Percentiles rank a stretch among this genome's conserved stretches.
These are phyloP conservation scores for Drosophila repleta DNA, from an alignment of 1,140 invertebrate species.

Conservation along the genomic window DNA sequence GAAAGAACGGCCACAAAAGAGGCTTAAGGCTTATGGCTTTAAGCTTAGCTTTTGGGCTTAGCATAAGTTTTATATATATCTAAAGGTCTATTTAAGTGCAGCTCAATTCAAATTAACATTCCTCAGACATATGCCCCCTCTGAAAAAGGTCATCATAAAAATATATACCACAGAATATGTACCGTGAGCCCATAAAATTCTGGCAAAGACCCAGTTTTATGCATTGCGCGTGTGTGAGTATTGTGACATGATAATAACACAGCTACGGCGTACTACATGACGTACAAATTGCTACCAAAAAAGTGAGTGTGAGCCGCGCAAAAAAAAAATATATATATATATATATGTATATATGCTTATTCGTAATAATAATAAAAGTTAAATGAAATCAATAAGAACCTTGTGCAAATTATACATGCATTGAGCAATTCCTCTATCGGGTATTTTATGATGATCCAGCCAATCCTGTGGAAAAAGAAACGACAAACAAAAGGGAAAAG, in stretches of 20 bases:
- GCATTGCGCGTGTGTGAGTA: neutral
- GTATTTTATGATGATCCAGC: slow-evolving; percentile 84
- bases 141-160: neutral
- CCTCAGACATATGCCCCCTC: too few species aligned
- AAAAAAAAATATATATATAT: neutral
- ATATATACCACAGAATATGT: neutral
- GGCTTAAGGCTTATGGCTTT: too few species aligned
- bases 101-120: too few species aligned
- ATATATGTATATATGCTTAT: too few species aligned
- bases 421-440: slow-evolving; percentile 82
- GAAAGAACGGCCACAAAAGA: too few species aligned
- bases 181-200: neutral
- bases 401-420: slow-evolving; percentile 84
- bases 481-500: slow-evolving; percentile 55
- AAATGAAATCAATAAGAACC: slow-evolving; percentile 76
- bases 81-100: too few species aligned
- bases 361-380: slow-evolving; percentile 53
- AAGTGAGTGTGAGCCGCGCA: neutral
- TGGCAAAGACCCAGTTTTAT: too few species aligned
- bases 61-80: too few species aligned
- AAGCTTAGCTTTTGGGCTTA: too few species aligned
- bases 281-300: too few species aligned
- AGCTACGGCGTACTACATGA: neutral
- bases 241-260: slow-evolving; percentile 1
- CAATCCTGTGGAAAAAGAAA: slow-evolving; percentile 81